A percentile compares a stretch with the other conserved stretches of the same genome.
phyloP scores from a whole-genome alignment of 2,797 vertebrate species.

The Delichon dasypus region DNA sequence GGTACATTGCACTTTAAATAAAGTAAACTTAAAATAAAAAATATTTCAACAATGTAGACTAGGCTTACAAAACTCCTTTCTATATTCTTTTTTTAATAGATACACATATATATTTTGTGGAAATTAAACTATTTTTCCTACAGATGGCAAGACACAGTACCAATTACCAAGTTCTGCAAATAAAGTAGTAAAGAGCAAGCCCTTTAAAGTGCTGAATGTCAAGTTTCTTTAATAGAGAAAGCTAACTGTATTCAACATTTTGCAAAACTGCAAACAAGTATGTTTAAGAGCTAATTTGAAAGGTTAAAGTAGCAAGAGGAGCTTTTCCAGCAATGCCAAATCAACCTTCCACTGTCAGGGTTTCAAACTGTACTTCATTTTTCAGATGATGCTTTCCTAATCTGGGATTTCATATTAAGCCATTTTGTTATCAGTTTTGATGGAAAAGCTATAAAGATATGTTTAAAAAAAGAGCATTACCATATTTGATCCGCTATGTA shows the following conservation, averaged over 20 bases:
- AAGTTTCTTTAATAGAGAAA: slow-evolving; percentile 11
- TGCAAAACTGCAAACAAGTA: neutral
- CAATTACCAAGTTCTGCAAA: slow-evolving; percentile 10
- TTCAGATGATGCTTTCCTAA: neutral
- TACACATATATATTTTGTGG: neutral
- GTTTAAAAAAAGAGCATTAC: neutral
- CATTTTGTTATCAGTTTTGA: neutral
- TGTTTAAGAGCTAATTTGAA: neutral
- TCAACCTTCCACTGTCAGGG: neutral
- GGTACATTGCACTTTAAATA: neutral
- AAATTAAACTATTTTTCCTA: slow-evolving; percentile 9
- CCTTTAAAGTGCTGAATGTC: neutral
- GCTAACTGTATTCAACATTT: neutral
- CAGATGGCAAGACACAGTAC: slow-evolving; percentile 16
- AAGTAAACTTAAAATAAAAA: slow-evolving; percentile 3
- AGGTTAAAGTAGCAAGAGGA: neutral
- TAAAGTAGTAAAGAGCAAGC: slow-evolving; percentile 9
- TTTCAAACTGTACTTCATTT: neutral
- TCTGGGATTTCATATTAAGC: neutral
- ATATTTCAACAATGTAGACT: neutral
- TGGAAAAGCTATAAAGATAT: neutral
- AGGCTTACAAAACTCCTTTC: neutral
- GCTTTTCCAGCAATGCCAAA: neutral
- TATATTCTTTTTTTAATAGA: neutral
- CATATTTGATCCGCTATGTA: neutral